These are phyloP conservation scores for Aphelenchoides bicaudatus DNA, from an alignment of 2,888 invertebrate species.

Conservation along the genomic window DNA sequence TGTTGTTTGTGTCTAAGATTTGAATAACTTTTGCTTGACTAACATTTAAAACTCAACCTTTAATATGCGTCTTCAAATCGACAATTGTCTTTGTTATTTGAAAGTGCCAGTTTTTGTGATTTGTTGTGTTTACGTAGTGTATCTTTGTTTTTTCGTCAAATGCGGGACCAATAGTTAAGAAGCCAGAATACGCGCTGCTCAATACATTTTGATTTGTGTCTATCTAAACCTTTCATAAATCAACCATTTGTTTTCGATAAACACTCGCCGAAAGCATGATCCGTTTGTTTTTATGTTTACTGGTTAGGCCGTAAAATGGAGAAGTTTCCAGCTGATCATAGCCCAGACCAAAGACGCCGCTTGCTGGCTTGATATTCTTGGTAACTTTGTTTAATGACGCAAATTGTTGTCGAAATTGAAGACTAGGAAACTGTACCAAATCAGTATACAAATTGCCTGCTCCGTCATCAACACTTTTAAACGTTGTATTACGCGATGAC, in stretches of 20 bases:
- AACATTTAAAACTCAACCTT: too few relatives aligned
- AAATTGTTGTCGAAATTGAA: slow-evolving; percentile 1
- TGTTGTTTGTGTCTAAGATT: neutral
- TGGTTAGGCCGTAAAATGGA: neutral
- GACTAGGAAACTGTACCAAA: neutral
- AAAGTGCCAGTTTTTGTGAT: neutral
- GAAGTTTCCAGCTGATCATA: neutral
- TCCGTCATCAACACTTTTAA: neutral
- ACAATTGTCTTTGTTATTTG: neutral
- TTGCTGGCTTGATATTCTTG: neutral
- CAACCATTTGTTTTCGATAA: neutral
- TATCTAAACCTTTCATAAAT: too few relatives aligned
- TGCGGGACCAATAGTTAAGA: neutral
- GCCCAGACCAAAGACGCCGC: slow-evolving; percentile 3
- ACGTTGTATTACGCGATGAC: neutral
- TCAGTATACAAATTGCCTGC: slow-evolving; percentile 1
- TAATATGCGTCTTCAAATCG: neutral
- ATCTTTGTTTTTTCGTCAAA: neutral
- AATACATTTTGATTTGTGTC: too few relatives aligned
- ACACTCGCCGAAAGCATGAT: neutral
- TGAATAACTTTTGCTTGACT: neutral
- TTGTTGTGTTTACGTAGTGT: neutral
- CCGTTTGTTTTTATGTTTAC: neutral
- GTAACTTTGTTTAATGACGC: neutral
- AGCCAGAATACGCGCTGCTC: too few relatives aligned